Evolutionary conservation across 1,140 invertebrate genomes (phyloP).

Genomic region (Danaus plexippus): DNA sequence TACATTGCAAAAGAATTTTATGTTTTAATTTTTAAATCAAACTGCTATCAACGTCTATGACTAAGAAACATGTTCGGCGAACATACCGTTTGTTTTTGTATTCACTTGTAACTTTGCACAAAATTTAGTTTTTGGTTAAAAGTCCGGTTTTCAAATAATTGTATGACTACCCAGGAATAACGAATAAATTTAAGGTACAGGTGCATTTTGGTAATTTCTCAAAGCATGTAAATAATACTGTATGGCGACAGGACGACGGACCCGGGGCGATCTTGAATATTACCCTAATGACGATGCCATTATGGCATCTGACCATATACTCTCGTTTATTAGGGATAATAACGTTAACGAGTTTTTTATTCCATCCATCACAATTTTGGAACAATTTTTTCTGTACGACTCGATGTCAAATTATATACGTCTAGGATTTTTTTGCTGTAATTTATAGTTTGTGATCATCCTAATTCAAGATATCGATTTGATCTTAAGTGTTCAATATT

Average conservation of each 20-base stretch:
- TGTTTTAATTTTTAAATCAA: too few relatives aligned
- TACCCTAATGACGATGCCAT: slow-evolving; percentile 53
- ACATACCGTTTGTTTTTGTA: too few relatives aligned
- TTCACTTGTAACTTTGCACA: too few relatives aligned
- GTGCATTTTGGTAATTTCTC: slow-evolving; percentile 19
- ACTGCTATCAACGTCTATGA: too few relatives aligned
- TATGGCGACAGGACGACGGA: slow-evolving; percentile 51
- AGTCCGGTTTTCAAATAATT: too few relatives aligned
- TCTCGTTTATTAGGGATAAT: slow-evolving; percentile 64
- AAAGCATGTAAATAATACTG: slow-evolving; percentile 19
- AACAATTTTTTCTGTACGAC: slow-evolving; percentile 28
- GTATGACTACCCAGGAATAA: too few relatives aligned
- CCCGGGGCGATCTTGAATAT: slow-evolving; percentile 33
- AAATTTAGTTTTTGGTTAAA: too few relatives aligned
- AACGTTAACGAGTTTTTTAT: slow-evolving; percentile 65
- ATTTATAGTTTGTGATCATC: slow-evolving; percentile 17
- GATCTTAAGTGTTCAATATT: neutral
- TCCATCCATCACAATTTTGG: slow-evolving; percentile 39
- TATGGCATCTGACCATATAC: slow-evolving; percentile 51
- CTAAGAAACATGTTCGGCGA: too few relatives aligned
- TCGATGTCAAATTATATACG: slow-evolving; percentile 47
- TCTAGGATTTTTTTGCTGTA: slow-evolving; percentile 29
- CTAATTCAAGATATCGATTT: slow-evolving; percentile 12
- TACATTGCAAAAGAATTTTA: too few relatives aligned
- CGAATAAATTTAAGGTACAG: slow-evolving; percentile 3